Base-by-base conservation (phyloP, 1,140 invertebrate species). In the Trichonephila clavipes region DNA sequence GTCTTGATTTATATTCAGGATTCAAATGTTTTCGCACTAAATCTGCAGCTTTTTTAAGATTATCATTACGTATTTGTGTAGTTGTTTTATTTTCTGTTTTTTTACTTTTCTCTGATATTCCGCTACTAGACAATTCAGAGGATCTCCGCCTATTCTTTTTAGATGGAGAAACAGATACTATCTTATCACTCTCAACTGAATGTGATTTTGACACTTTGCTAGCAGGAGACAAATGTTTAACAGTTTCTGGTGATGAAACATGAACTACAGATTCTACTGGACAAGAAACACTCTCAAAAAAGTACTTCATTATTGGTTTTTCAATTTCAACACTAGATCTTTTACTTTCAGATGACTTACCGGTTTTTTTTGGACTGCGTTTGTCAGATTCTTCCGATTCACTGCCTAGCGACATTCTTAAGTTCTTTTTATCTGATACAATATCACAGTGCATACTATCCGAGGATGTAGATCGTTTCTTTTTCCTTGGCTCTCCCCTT, bases 251-350 rank as follows among this genome's bases (percentile, higher is more conserved):
- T 6, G 51, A 58, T 2, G 59, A 34, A 64, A 21, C 16, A 58
- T 34, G 10, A 58, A 61, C 64, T 83, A 59, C 18, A 72, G 83
- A 44, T 82, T 34, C 64, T n/a, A 77, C 34, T 2, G 44, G 24
- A 69, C 66, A 51, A n/a, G 34, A 66, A 12, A 94, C 88, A 87
- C 94, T 94, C 62, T 94, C 94, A 88, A 94, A 94, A 83, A 94
- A 94, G 61, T 94, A 94, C 88, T 94, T 90, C 87, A 94, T 94
- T 19, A 94, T 86, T 7, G 94, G 94, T 87, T 94, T 94, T 40
- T 90, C 59, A n/a, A 64, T 44, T 88, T 93, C 92, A 28, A 93
- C 64, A 44, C 21, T 44, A 34, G 44, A 16, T 59, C 58, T 89
- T 44, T 66, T 89, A 18, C 59, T 94, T 44, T 87, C 82, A 62